These are phyloP conservation scores for Phrynocephalus vlangalii DNA, from an alignment of 2,797 vertebrate genomes.

Conservation along the genomic window DNA sequence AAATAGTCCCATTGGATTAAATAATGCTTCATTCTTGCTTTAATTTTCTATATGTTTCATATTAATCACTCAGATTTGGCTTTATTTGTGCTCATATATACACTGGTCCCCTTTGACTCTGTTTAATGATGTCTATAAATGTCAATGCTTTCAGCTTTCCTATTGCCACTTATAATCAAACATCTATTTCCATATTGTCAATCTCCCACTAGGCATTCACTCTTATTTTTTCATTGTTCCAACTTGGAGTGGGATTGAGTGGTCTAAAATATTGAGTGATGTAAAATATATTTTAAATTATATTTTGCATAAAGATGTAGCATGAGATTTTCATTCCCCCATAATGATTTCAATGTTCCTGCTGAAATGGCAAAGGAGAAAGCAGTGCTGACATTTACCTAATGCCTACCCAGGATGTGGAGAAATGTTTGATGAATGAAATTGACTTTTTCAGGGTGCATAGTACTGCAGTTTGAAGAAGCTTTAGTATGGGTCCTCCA, in stretches of 20 bases:
- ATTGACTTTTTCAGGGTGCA: background rate
- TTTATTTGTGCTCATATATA: slow-evolving; percentile 18
- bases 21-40: slow-evolving; percentile 45
- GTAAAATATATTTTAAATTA: slow-evolving; percentile 30
- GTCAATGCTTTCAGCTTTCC: slow-evolving; percentile 19
- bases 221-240: slow-evolving; percentile 17
- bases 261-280: too few species aligned
- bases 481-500: background rate
- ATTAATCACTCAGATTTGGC: slow-evolving; percentile 30
- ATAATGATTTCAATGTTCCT: background rate
- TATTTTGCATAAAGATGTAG: slow-evolving; percentile 40
- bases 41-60: slow-evolving; percentile 40
- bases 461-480: background rate
- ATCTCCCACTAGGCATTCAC: slow-evolving; percentile 38
- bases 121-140: slow-evolving; percentile 48
- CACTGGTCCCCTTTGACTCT: slow-evolving; percentile 30
- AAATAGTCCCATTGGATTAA: slow-evolving; percentile 41
- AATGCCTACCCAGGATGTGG: background rate
- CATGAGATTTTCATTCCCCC: slow-evolving; percentile 7
- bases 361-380: slow-evolving; percentile 6
- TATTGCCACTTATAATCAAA: slow-evolving; percentile 41
- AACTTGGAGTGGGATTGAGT: slow-evolving; percentile 35
- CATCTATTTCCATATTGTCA: slow-evolving; percentile 46
- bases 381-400: background rate
- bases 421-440: background rate